phyloP scores from a whole-genome alignment of 2,113 vertebrate genomes.

The cattle (Bos taurus) region ARS-UCD2.0 NC_037332.1:70501001-70501500 shows the following conservation, averaged over 20 bases:
- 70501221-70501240: neutral
- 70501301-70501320: neutral
- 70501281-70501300: neutral
- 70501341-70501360: neutral
- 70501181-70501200: neutral
- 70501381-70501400: slow-evolving; percentile 4
- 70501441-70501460: neutral
- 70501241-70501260: neutral
- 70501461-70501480: neutral
- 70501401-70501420: neutral
- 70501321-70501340: neutral
- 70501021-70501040: neutral
- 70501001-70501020: neutral
- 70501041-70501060: neutral
- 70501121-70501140: neutral
- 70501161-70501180: neutral
- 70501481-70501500: neutral
- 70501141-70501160: neutral
- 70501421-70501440: neutral
- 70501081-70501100: neutral
- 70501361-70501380: neutral
- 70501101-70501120: neutral
- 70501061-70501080: neutral
- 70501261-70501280: neutral
- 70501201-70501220: neutral